Base-by-base conservation (phyloP, 2,888 invertebrate genomes). In the Embidobia sp. region DNA sequence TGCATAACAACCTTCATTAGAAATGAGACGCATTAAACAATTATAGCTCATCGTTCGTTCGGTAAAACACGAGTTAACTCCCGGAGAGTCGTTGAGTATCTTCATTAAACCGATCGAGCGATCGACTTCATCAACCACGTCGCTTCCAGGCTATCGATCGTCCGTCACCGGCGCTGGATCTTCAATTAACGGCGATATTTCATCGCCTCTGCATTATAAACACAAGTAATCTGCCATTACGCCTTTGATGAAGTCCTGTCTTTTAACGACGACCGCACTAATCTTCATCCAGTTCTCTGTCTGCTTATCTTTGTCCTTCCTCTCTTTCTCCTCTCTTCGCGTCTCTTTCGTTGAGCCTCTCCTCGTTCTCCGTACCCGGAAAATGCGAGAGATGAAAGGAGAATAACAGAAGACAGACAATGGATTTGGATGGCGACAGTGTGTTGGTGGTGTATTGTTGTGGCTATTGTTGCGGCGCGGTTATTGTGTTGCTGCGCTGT, bases 381-480 rank as follows among this genome's bases (percentile, higher is more conserved):
- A 63, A 78, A 67, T 63, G 66, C 73, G 31, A 44, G 64, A 48
- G 53, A 53, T 59, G 61, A 69, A 75, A 74, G 78, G 70, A 73
- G 84, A 85, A 85, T 84, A 85, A 86, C 85, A 85, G 84, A 85
- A 83, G 85, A 84, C 84, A 84, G 85, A 87, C 87, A 87, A 88
- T 87, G 79, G 86, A 84, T 86, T 86, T 83, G 83, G 84, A 81
- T 81, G 80, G 83, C 79, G 84, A 67, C 59, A 79, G 80, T 85
- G 84, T 84, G 82, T 84, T 84, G 84, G 84, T 84, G 83, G 81
- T 67, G 84, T 74, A 82, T 85, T 82, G 84, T 86, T 86, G 85
- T 86, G 83, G 83, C 83, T 63, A 72, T 77, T 33, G 77, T 79
- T 77, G 75, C 61, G 61, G 84, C 82, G 80, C 81, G 85, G 87